phyloP scores from a whole-genome alignment of 2,113 vertebrate genomes.

The Egretta garzetta region DNA sequence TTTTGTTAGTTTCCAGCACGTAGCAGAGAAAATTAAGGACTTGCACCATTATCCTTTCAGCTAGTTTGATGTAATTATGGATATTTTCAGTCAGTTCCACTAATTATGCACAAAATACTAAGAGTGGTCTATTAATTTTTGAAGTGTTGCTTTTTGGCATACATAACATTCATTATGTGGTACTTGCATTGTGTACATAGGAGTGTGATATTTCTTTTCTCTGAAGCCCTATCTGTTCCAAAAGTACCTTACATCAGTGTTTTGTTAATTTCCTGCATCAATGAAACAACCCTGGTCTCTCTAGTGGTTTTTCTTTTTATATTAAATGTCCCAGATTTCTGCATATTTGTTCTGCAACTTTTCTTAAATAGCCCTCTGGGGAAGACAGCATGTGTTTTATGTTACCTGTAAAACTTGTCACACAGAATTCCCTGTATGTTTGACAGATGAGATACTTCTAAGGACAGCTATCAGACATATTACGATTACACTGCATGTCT shows the following conservation, averaged over 20 bases:
- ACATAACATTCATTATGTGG: neutral
- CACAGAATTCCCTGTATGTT: neutral
- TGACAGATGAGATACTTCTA: neutral
- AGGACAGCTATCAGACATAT: neutral
- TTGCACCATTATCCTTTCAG: neutral
- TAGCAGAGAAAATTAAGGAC: neutral
- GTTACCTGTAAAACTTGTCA: neutral
- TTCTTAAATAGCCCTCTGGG: neutral
- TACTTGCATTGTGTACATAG: neutral
- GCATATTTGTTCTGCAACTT: neutral
- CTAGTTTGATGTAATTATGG: neutral
- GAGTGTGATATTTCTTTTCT: neutral
- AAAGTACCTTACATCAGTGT: neutral
- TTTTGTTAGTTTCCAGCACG: neutral
- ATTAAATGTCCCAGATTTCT: neutral
- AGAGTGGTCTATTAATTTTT: neutral
- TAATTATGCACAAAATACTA: neutral
- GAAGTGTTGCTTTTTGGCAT: neutral
- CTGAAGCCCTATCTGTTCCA: neutral
- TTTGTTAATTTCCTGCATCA: neutral
- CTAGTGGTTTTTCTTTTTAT: neutral
- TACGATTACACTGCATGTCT: neutral
- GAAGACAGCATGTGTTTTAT: neutral
- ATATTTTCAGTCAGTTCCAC: neutral
- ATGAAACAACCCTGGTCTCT: neutral